A percentile compares a stretch with the other conserved stretches of the same genome.
Conservation (phyloP, 1,140 invertebrate species). For the Hirudo medicinalis region DNA sequence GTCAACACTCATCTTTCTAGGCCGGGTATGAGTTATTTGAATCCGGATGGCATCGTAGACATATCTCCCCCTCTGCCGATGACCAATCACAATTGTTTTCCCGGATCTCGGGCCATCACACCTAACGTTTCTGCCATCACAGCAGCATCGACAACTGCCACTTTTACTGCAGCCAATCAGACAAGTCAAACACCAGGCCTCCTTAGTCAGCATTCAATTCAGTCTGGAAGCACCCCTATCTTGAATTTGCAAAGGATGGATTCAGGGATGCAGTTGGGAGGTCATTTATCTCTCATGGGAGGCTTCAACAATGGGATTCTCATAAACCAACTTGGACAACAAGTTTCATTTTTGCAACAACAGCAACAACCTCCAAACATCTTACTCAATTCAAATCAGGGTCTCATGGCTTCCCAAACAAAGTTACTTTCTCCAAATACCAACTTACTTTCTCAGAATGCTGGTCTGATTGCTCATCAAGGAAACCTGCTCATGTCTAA, state of each 20-base stretch:
- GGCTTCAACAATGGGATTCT: slow-evolving; percentile 8
- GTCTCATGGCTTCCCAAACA: background rate
- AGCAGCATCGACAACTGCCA: background rate
- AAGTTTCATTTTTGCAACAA: background rate
- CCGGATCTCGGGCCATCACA: background rate
- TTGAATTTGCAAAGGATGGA: slow-evolving; percentile 6
- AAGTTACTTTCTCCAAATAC: background rate
- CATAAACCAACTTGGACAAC: slow-evolving; percentile 8
- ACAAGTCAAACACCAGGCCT: background rate
- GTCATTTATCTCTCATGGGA: slow-evolving; percentile 1
- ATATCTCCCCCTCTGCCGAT: background rate
- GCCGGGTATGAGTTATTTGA: background rate
- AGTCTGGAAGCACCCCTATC: background rate
- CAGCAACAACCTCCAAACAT: background rate
- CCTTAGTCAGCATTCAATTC: background rate
- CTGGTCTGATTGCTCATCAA: slow-evolving; percentile 1
- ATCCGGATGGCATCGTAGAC: background rate
- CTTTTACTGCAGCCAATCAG: background rate
- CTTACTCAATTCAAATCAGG: background rate
- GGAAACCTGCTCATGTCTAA: slow-evolving; percentile 1
- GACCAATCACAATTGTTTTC: background rate
- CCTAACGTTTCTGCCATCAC: background rate
- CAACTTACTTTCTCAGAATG: background rate
- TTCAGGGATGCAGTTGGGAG: background rate
- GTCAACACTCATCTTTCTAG: background rate